Conservation (phyloP, 92 coral and sea anemone genomes). For the Porites rus region DNA sequence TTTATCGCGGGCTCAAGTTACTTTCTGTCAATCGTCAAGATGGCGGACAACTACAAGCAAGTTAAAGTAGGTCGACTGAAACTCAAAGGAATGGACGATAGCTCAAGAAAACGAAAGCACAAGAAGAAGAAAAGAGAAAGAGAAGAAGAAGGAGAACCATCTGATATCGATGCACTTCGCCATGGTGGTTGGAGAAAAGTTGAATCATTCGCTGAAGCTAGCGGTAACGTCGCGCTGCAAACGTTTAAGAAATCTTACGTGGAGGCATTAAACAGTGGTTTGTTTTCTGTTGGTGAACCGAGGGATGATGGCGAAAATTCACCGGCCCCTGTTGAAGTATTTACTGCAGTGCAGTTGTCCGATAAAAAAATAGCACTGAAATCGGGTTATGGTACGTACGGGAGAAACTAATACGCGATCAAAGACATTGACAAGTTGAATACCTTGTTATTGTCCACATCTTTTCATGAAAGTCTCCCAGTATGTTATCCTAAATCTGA, state of each 20-base stretch:
- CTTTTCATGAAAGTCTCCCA: no score
- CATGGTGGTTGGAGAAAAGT: slow-evolving; percentile 98
- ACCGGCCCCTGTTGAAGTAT: slow-evolving; percentile 96
- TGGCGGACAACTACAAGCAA: slow-evolving; percentile 81
- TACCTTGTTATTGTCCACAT: background rate
- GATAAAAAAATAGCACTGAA: slow-evolving; percentile 87
- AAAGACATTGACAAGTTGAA: background rate
- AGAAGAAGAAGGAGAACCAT: slow-evolving; percentile 66
- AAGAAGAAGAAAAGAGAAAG: slow-evolving; percentile 87
- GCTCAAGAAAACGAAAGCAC: slow-evolving; percentile 79
- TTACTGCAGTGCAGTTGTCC: slow-evolving; percentile 91
- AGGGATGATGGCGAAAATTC: slow-evolving; percentile 93
- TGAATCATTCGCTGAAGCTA: slow-evolving; percentile 66
- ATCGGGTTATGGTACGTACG: slow-evolving; percentile 90
- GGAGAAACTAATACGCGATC: no score
- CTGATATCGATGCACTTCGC: slow-evolving; percentile 78
- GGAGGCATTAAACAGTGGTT: slow-evolving; percentile 86
- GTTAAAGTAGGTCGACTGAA: slow-evolving; percentile 89
- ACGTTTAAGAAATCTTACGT: slow-evolving; percentile 76
- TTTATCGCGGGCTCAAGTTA: slow-evolving; percentile 14
- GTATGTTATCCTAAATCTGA: no score
- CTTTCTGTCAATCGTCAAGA: background rate
- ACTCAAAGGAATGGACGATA: slow-evolving; percentile 83
- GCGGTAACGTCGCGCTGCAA: slow-evolving; percentile 85
- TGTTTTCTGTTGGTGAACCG: slow-evolving; percentile 74